phyloP scores from a whole-genome alignment of 2,888 invertebrate species.

The Nemurella pictetii region DNA sequence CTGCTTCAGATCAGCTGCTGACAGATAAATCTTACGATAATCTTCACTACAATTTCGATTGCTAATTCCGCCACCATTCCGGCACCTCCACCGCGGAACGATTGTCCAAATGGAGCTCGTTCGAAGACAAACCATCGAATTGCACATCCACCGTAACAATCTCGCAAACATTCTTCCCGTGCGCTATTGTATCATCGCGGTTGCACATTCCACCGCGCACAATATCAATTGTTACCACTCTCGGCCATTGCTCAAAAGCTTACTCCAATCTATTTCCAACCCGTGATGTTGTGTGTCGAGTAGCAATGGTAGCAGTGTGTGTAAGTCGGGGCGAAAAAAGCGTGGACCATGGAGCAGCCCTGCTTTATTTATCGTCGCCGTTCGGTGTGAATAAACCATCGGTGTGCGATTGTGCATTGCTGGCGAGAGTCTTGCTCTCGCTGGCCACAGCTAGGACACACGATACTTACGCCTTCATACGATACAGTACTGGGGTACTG shows the following conservation, averaged over 20 bases:
- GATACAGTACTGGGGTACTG: too few species aligned
- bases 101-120: not conserved
- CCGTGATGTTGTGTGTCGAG: not conserved
- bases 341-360: not conserved
- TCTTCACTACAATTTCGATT: too few species aligned
- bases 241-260: not conserved
- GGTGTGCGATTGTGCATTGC: not conserved
- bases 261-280: not conserved
- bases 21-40: too few species aligned
- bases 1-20: too few species aligned
- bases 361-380: constrained; percentile 9
- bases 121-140: too few species aligned
- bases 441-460: not conserved
- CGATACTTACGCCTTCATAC: too few species aligned
- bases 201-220: not conserved
- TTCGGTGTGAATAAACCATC: constrained; percentile 22
- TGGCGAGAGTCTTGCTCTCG: not conserved
- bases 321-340: not conserved
- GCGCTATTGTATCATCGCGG: not conserved
- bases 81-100: not conserved
- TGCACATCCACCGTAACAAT: not conserved
- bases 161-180: not conserved
- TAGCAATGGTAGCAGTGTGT: not conserved
- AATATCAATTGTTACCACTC: constrained; percentile 9
- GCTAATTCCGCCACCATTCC: too few species aligned